Base-by-base conservation (phyloP, 2,113 vertebrate species). In the Zapus hudsonius region DNA sequence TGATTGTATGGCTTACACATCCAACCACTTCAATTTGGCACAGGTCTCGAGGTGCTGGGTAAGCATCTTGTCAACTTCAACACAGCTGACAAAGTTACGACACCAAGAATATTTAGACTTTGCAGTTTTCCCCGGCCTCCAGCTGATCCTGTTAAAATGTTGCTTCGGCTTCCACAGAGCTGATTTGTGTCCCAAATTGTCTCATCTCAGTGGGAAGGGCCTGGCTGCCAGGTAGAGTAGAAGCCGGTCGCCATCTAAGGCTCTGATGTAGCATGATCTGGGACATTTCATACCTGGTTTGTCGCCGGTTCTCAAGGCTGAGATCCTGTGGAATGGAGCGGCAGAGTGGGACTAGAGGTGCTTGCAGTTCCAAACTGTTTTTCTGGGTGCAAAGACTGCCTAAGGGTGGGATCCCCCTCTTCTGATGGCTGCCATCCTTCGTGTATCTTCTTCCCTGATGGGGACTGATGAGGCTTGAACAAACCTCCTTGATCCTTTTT, bases 41-140 rank as follows among this genome's bases (percentile, higher is more conserved):
- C 6, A 6, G 87, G 94, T 69, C 93, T 95, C 4, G 33, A 82
- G 93, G 84, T 92, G 95, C 96, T 93, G 93, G 86, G 74, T 96
- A 92, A 96, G 95, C 95, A 93, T 95, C 93, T 95, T 93, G 95
- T 89, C 95, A 78, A 76, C 89, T 61, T 70, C 91, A 84, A 74
- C 92, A 82, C 94, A 95, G 96, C 96, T 96, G 96, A 92, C 93
- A 90, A 82, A 96, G 90, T 96, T 94, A 79, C 40, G 92, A 95
- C 96, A 93, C 9, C 15, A 36, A 29, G 73, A 89, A 84, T 44
- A 80, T 90, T 95, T 91, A 84, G 96, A 84, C 82, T 91, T 84
- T 92, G 94, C 94, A 79, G 87, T 94, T 95, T 91, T 72, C 52
- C 76, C 87, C 4, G 84, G 93, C 95, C 96, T 93, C 95, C 81